phyloP scores from a whole-genome alignment of 2,113 vertebrate species.

The Strix uralensis region DNA sequence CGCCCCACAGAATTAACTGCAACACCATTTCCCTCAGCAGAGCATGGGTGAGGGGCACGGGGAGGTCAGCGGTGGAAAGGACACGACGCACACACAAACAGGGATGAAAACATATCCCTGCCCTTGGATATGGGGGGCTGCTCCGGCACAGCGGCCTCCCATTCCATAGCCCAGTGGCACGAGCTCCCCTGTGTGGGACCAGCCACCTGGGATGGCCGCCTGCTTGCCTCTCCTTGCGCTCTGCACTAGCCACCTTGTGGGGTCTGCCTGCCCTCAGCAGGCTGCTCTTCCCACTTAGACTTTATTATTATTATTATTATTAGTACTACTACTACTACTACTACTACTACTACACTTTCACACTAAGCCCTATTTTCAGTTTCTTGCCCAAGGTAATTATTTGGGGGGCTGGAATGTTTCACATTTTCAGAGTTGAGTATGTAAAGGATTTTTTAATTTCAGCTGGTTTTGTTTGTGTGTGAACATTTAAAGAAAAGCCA shows the following conservation, averaged over 20 bases:
- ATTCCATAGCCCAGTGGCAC: rapidly evolving
- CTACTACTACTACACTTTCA: background rate
- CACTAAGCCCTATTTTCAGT: background rate
- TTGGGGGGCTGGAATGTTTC: background rate
- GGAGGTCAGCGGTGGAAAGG: background rate
- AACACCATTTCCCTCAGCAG: background rate
- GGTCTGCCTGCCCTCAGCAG: background rate
- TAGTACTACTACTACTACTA: no score
- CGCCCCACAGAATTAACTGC: background rate
- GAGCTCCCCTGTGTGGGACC: background rate
- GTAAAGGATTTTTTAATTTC: background rate
- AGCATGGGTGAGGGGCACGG: rapidly evolving
- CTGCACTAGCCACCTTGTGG: background rate
- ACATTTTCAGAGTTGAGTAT: rapidly evolving
- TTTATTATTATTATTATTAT: no score
- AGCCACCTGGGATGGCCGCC: background rate
- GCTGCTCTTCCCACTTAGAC: background rate
- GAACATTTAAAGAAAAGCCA: background rate
- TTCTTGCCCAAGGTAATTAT: background rate
- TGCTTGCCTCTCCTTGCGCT: no score
- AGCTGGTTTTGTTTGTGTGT: no score
- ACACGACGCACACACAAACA: rapidly evolving
- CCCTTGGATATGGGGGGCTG: background rate
- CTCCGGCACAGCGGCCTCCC: rapidly evolving
- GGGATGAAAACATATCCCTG: background rate